Evolutionary conservation across 2,888 invertebrate genomes (phyloP), one percentile per base, ranked within the genome.

Genomic region (Caenorhabditis panamensis): DNA sequence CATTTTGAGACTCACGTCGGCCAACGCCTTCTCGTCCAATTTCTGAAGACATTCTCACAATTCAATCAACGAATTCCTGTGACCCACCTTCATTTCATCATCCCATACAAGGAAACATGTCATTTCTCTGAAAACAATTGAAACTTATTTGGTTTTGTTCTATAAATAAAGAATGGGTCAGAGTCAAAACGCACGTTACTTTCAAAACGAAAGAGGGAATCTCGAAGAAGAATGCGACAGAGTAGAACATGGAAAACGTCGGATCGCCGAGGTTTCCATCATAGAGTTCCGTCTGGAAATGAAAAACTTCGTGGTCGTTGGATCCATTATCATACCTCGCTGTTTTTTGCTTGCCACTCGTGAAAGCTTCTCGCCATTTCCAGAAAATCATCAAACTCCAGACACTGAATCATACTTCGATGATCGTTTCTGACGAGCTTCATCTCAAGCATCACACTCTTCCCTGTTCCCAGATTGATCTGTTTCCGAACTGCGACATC

Each of bases 91-190:
- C 59, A 61, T 73, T 59, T 79, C 79, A 41, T 79, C 73, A 56
- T 83, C 83, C 83, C 83, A 83, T n/a, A 83, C 83, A 18, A 83
- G 61, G n/a, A 83, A 83, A 37, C 77, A 77, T 20, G 77, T 77
- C 63, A 84, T 69, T 75, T 79, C 75, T 24, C 83, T 83, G 67
- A 36, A 81, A 67, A n/a, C n/a, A n/a, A n/a, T n/a, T n/a, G n/a
- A n/a, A n/a, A n/a, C n/a, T n/a, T n/a, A n/a, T n/a, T n/a, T n/a
- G n/a, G n/a, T n/a, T n/a, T n/a, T n/a, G n/a, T n/a, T n/a, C n/a
- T n/a, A n/a, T n/a, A n/a, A n/a, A n/a, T n/a, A n/a, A n/a, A n/a
- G n/a, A n/a, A n/a, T n/a, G n/a, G n/a, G n/a, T n/a, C n/a, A n/a
- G n/a, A n/a, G n/a, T n/a, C 18, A 20, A 20, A 71, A 68, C 73